These are phyloP conservation scores for Phoxinus phoxinus DNA, from an alignment of 2,113 vertebrate genomes.

Conservation along the genomic window DNA sequence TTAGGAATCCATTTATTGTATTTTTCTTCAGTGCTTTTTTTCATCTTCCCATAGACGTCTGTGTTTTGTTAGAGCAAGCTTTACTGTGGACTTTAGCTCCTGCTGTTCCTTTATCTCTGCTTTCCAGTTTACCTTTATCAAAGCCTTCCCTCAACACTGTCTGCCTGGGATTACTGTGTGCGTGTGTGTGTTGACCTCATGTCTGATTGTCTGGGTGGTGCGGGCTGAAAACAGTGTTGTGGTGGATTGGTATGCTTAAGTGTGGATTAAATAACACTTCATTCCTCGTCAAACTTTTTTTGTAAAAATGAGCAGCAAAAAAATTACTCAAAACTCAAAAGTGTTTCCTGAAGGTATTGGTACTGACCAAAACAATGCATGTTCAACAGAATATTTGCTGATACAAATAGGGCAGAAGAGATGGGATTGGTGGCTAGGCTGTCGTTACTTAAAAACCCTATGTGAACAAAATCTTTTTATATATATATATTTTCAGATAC, in stretches of 20 bases:
- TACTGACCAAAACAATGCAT: background rate
- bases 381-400: background rate
- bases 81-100: constrained; percentile 30
- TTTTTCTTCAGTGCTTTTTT: background rate
- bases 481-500: background rate
- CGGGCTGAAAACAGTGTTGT: constrained; percentile 15
- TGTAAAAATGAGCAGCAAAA: background rate
- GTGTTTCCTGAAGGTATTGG: background rate
- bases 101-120: constrained; percentile 33
- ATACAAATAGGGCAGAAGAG: background rate
- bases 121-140: constrained; percentile 31
- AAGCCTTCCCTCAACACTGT: constrained; percentile 21
- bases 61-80: constrained; percentile 30
- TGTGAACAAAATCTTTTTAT: too few species aligned
- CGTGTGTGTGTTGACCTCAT: constrained; percentile 41
- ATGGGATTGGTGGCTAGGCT: background rate
- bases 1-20: background rate
- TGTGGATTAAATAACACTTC: constrained; percentile 7
- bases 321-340: background rate
- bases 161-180: constrained; percentile 34
- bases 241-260: constrained; percentile 23
- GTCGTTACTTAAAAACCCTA: background rate
- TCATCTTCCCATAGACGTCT: background rate
- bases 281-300: background rate
- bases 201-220: constrained; percentile 33